These are phyloP conservation scores for Cossypha caffra DNA, from an alignment of 2,797 vertebrate genomes.

Conservation along the genomic window DNA sequence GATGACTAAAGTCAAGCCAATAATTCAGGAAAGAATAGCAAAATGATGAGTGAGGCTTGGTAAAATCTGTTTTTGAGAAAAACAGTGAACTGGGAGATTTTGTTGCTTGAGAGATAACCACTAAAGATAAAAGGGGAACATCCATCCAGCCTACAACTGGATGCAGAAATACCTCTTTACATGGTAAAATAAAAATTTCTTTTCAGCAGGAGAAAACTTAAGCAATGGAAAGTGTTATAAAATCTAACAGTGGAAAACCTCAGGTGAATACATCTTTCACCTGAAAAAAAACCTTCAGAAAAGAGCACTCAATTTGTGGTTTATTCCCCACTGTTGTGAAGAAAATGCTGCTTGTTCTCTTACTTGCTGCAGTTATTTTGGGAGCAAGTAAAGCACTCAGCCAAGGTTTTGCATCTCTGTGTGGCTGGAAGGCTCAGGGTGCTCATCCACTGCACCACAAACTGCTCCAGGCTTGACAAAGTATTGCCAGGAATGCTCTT, in stretches of 20 bases:
- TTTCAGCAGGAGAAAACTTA: not conserved
- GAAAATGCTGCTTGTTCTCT: not conserved
- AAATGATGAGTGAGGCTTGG: not conserved
- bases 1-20: not conserved
- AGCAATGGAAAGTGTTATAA: not conserved
- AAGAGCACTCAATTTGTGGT: not conserved
- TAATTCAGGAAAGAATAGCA: not conserved
- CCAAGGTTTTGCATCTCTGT: rapidly evolving
- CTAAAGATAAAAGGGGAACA: not conserved
- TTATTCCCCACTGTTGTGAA: not conserved
- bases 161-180: not conserved
- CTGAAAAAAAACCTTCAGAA: not conserved
- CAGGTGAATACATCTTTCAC: not conserved
- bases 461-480: not conserved
- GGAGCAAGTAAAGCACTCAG: not conserved
- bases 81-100: not conserved
- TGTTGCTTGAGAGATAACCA: not conserved
- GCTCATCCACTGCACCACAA: not conserved
- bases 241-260: not conserved
- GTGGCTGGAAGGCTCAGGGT: not conserved
- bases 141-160: not conserved
- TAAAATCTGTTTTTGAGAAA: not conserved
- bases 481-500: not conserved
- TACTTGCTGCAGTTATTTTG: not conserved
- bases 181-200: not conserved